Evolutionary conservation across 2,888 invertebrate species (phyloP), one percentile per base, ranked within the genome.

Genomic region (Pycnomerus fuliginosus): DNA sequence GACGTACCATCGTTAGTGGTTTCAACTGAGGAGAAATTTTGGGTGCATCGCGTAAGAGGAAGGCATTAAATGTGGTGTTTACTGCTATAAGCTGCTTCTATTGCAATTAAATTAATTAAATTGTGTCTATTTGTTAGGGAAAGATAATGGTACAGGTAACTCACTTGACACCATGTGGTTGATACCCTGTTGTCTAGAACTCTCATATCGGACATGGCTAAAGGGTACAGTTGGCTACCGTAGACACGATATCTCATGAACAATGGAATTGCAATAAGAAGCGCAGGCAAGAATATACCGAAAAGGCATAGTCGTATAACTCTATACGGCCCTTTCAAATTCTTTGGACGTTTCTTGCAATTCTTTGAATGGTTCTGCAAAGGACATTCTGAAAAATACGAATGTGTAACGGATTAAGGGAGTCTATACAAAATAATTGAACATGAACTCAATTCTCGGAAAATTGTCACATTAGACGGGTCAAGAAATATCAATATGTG

Each of bases 131-230:
- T n/a, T n/a, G n/a, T n/a, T n/a, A n/a, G n/a, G 14, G 11, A 44
- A 4, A 20, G 4, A 20, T 8, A 8, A 8, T 20, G 10, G 11
- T 36, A 16, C 10, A 27, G 4, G 4, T 10, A 23, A 57, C 65
- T 70, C 71, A 87, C 87, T 80, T 87, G 85, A 63, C 88, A 88
- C 88, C 88, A 88, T 11, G 82, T 83, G 1, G 87, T 85, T 1
- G 87, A 87, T 52, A 87, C 80, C 71, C 78, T 81, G 60, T 80
- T 80, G 66, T 87, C 87, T 49, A 87, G 77, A 42, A 87, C 74
- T 47, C 86, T 71, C 80, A 87, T 87, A 65, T 88, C 88, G 0
- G 86, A 85, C 71, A 84, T 81, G 13, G 84, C 82, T 64, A 87
- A 74, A 1, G 87, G 85, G 61, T 86, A 86, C 61, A 84, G 74